Evolutionary conservation across 30 jellyfish, hydroid and myxozoan species (phyloP).

Genomic region (Aurelia coerulea): DNA sequence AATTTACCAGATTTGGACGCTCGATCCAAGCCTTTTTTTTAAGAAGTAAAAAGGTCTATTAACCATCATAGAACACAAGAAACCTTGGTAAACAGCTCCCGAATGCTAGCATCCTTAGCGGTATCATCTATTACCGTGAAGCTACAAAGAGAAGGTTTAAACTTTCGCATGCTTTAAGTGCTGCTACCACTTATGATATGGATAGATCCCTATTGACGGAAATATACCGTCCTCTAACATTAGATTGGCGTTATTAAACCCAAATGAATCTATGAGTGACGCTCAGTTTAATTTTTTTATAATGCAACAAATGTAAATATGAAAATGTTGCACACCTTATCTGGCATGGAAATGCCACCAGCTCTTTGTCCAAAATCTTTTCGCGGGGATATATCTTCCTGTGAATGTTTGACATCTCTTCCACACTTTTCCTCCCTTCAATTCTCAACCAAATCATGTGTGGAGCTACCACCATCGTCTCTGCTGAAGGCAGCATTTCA

Average conservation of each 20-base stretch:
- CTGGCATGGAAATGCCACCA: neutral
- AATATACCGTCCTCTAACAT: neutral
- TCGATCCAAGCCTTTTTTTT: too few species aligned
- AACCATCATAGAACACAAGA: neutral
- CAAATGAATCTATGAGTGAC: neutral
- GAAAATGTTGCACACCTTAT: conserved; percentile 1
- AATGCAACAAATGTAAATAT: neutral
- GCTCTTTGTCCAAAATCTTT: conserved; percentile 1
- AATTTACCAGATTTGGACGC: too few species aligned
- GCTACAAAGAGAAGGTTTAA: neutral
- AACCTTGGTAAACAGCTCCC: too few species aligned
- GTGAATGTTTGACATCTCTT: neutral
- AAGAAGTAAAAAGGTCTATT: neutral
- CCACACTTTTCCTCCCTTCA: neutral
- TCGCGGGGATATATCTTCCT: neutral
- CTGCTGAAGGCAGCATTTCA: neutral
- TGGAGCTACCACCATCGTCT: neutral
- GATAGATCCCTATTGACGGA: too few species aligned
- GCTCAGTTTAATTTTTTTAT: neutral
- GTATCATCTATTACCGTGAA: neutral
- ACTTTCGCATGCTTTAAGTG: neutral
- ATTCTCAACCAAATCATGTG: neutral
- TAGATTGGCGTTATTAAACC: neutral
- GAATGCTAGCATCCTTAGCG: too few species aligned
- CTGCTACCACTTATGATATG: neutral